phyloP scores from a whole-genome alignment of 2,797 vertebrate genomes.

The Pipistrellus kuhlii region DNA sequence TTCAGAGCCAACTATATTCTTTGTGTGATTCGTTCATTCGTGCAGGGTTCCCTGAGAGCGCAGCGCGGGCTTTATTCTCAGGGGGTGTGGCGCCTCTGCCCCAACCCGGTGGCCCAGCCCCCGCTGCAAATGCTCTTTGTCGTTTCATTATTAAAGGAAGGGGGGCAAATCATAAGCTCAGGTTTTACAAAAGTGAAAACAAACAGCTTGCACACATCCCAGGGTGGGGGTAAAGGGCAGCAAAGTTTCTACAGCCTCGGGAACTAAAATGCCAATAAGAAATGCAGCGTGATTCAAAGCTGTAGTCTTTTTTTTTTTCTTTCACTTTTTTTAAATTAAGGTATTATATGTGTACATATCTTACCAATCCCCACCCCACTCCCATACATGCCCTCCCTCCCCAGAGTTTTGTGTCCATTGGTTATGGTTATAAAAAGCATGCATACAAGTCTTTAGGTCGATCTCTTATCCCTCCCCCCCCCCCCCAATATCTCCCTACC shows the following conservation, averaged over 20 bases:
- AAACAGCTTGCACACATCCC: not conserved
- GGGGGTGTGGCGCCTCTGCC: constrained; percentile 69
- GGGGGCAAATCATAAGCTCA: not conserved
- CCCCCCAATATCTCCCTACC: too few relatives aligned
- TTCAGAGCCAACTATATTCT: constrained; percentile 35
- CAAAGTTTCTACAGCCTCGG: constrained; percentile 66
- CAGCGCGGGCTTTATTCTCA: constrained; percentile 68
- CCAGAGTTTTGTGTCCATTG: too few relatives aligned
- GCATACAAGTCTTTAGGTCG: too few relatives aligned
- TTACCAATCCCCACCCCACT: too few relatives aligned
- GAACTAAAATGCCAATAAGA: not conserved
- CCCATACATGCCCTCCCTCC: too few relatives aligned
- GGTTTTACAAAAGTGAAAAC: constrained; percentile 45
- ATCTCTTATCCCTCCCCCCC: too few relatives aligned
- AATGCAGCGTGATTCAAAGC: not conserved
- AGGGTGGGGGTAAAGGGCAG: not conserved
- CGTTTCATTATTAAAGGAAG: not conserved
- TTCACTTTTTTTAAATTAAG: too few relatives aligned
- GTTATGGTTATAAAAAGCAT: too few relatives aligned
- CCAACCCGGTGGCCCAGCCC: constrained; percentile 46
- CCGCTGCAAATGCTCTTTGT: not conserved
- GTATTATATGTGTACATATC: too few relatives aligned
- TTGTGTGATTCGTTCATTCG: constrained; percentile 56
- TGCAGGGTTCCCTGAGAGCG: not conserved
- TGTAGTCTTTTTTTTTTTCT: not conserved